Conservation (phyloP, 2,888 invertebrate genomes). For the Hymenopus coronatus region DNA sequence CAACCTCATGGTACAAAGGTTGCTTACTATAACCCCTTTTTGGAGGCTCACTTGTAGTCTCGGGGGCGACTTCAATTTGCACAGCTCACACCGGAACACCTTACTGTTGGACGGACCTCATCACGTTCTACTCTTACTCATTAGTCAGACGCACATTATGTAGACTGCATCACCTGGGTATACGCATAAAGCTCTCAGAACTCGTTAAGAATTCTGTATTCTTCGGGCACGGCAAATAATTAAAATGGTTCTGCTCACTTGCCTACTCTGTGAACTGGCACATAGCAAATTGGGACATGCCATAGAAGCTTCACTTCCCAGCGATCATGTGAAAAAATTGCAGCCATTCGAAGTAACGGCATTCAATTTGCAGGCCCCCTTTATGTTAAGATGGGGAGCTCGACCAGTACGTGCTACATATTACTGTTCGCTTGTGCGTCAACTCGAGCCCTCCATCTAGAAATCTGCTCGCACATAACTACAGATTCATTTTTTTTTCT, state of each 20-base stretch:
- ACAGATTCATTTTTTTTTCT: not conserved
- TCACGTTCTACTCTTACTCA: not conserved
- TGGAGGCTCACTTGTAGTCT: not conserved
- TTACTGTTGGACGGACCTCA: not conserved
- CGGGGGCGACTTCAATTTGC: not conserved
- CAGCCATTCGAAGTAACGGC: too few relatives aligned
- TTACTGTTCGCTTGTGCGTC: not conserved
- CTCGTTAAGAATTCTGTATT: not conserved
- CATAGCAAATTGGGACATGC: not conserved
- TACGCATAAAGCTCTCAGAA: not conserved
- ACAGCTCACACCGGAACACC: not conserved
- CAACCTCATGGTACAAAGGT: not conserved
- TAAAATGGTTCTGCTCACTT: not conserved
- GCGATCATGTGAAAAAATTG: too few relatives aligned
- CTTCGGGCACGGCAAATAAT: not conserved
- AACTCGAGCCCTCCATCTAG: not conserved
- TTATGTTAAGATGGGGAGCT: too few relatives aligned
- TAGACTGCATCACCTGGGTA: not conserved
- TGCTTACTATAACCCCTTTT: not conserved
- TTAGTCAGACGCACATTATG: not conserved
- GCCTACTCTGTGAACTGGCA: not conserved
- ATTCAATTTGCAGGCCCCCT: too few relatives aligned
- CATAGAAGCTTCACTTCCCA: not conserved
- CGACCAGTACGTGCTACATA: not conserved
- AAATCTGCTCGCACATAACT: not conserved